Evolutionary conservation across 2,113 vertebrate genomes (phyloP).

Genomic region (Rhinoderma darwinii): DNA sequence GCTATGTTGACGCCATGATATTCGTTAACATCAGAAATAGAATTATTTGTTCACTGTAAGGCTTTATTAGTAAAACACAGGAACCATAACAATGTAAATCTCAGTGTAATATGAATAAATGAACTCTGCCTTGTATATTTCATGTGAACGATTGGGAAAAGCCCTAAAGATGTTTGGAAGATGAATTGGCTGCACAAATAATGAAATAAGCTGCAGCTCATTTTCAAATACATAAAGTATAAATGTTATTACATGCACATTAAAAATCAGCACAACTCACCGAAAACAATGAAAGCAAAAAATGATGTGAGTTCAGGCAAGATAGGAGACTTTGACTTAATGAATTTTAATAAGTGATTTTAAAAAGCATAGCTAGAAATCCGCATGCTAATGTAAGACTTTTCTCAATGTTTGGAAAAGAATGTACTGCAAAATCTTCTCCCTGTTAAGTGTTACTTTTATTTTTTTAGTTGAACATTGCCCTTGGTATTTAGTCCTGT

Average conservation of each 20-base stretch:
- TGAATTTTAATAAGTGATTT: constrained; percentile 48
- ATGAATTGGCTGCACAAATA: constrained; percentile 40
- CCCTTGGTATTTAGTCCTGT: constrained; percentile 27
- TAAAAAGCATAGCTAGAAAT: constrained; percentile 31
- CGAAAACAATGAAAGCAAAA: constrained; percentile 23
- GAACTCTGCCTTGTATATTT: constrained; percentile 16
- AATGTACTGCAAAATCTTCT: neutral
- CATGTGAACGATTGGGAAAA: constrained; percentile 24
- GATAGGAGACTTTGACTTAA: constrained; percentile 17
- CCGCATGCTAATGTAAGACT: neutral
- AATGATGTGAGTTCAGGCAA: constrained; percentile 25
- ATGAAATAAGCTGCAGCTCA: constrained; percentile 42
- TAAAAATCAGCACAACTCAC: constrained; percentile 38
- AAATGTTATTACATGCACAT: constrained; percentile 45
- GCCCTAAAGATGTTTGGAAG: constrained; percentile 37
- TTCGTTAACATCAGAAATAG: neutral
- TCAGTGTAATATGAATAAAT: constrained; percentile 26
- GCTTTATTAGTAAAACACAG: neutral
- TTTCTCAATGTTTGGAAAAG: neutral
- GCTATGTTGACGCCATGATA: neutral
- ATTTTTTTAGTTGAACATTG: neutral
- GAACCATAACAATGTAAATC: neutral
- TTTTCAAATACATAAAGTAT: constrained; percentile 39
- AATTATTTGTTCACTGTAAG: neutral
- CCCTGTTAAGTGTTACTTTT: constrained; percentile 34